Evolutionary conservation across 1,140 invertebrate species (phyloP), one percentile per base, ranked within the genome.

Genomic region (Drepana arcuata): DNA sequence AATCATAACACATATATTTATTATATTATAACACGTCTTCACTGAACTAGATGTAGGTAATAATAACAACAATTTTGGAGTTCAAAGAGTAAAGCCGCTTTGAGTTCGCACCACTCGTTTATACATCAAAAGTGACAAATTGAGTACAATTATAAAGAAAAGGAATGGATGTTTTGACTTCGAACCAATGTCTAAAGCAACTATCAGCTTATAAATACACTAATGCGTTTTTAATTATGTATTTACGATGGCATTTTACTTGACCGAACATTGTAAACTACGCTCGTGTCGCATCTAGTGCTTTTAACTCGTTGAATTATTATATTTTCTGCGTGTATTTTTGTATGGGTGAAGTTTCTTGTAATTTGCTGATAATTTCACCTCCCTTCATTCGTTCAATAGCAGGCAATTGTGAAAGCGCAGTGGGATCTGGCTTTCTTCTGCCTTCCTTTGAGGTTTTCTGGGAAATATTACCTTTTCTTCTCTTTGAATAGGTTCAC

Each of bases 291-390:
- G 16, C 37, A 36, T 49, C 41, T 11, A 49, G 47, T 24, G 24
- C 7, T 2, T 4, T 2, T 41, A 15, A 27, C 7, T 36, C 25
- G 6, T 28, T 11, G 29, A 9, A 13, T 11, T 37, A 40, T 47
- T 35, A 34, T 29, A 44, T 47, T 47, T 47, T 29, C 28, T 37
- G 32, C 34, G 27, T 35, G 44, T 41, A 37, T 49, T 46, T 45
- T 35, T 53, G 41, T 51, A 25, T 35, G 38, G 13, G 38, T 38
- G 49, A 40, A 38, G 45, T 62, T 59, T 63, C 58, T 64, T 64
- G 58, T 68, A 68, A 68, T 68, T 62, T 41, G 34, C 35, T 55
- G 43, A 63, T 67, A 60, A 64, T 59, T 50, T 37, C 30, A 50
- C 31, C 41, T 41, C 57, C 52, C 58, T 53, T 29, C 40, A 35